Percentiles rank a stretch among this genome's conserved stretches.
phyloP scores from a whole-genome alignment of 2,797 vertebrate genomes.

The Smutsia temminckii region DNA sequence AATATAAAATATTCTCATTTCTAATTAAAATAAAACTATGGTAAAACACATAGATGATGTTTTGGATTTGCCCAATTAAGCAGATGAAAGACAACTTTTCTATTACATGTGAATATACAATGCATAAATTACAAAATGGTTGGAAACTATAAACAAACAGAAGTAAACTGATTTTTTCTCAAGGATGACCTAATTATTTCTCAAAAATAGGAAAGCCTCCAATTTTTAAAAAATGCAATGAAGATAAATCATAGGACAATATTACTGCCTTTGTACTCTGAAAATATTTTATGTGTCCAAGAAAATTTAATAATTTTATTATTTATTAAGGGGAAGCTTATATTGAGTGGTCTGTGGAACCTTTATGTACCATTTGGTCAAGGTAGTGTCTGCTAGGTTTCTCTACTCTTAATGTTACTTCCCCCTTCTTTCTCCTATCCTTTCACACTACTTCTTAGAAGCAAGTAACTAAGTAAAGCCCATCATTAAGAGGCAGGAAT shows the following conservation, averaged over 20 bases:
- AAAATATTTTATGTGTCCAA: slow-evolving; percentile 64
- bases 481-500: not conserved
- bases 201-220: slow-evolving; percentile 68
- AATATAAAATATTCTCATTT: slow-evolving; percentile 44
- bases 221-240: slow-evolving; percentile 40
- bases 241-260: slow-evolving; percentile 55
- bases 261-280: slow-evolving; percentile 68
- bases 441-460: not conserved
- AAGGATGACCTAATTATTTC: slow-evolving; percentile 59
- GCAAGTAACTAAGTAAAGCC: not conserved
- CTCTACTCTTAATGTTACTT: not conserved
- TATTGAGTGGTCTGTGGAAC: slow-evolving; percentile 66
- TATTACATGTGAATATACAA: slow-evolving; percentile 50
- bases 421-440: not conserved
- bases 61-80: slow-evolving; percentile 40
- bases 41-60: not conserved
- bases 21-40: slow-evolving; percentile 56
- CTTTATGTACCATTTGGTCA: slow-evolving; percentile 33
- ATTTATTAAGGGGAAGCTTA: slow-evolving; percentile 68
- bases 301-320: slow-evolving; percentile 80
- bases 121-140: slow-evolving; percentile 45
- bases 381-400: not conserved
- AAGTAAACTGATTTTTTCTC: slow-evolving; percentile 78
- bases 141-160: slow-evolving; percentile 70
- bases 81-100: slow-evolving; percentile 69